These are phyloP conservation scores for Bombylius major DNA, from an alignment of 2,888 invertebrate genomes.

Conservation along the genomic window DNA sequence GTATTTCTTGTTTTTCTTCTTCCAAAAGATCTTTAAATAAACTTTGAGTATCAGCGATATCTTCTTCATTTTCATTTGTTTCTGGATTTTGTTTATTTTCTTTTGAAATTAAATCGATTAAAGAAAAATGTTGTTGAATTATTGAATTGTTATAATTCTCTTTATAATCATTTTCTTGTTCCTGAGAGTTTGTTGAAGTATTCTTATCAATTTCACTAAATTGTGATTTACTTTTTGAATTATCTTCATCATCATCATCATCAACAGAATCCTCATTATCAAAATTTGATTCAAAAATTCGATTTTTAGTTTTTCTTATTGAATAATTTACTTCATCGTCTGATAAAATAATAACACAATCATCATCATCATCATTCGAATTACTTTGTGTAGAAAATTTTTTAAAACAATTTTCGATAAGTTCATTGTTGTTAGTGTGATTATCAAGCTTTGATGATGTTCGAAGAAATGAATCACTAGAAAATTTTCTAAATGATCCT, in stretches of 20 bases:
- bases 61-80: neutral
- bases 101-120: constrained; percentile 11
- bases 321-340: constrained; percentile 52
- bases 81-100: neutral
- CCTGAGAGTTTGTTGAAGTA: no score
- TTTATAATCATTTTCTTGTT: no score
- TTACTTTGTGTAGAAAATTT: neutral
- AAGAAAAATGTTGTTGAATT: constrained; percentile 11
- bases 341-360: constrained; percentile 31
- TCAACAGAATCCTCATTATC: neutral
- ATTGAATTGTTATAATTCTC: no score
- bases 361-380: constrained; percentile 22
- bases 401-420: neutral
- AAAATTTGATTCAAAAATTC: neutral
- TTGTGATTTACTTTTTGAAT: no score
- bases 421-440: no score
- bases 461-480: no score
- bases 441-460: no score
- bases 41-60: neutral
- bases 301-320: constrained; percentile 24
- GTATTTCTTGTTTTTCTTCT: no score
- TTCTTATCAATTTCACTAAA: no score
- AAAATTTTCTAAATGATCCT: no score
- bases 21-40: no score
- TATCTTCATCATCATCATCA: neutral